Conservation (phyloP, 2,888 invertebrate species). For the Beris chalybata region DNA sequence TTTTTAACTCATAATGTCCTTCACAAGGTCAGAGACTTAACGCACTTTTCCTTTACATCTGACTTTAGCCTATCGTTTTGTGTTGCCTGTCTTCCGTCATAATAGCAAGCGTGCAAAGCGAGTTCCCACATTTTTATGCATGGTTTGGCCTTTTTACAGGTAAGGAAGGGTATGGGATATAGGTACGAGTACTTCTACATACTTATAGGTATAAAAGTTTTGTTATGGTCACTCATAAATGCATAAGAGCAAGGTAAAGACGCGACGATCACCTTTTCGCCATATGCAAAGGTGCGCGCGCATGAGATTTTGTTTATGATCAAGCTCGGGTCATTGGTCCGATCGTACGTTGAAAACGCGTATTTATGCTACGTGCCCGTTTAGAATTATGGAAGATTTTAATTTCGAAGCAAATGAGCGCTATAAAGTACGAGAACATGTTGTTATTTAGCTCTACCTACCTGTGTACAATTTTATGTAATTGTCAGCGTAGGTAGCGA, state of each 20-base stretch:
- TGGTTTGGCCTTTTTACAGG: too few relatives aligned
- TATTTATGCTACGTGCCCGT: too few relatives aligned
- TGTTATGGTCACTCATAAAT: too few relatives aligned
- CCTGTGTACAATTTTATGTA: too few relatives aligned
- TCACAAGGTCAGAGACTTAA: constrained; percentile 32
- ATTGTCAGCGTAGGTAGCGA: too few relatives aligned
- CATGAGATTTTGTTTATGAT: constrained; percentile 21
- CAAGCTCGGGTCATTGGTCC: constrained; percentile 27
- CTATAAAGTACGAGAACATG: too few relatives aligned
- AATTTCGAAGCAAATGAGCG: too few relatives aligned
- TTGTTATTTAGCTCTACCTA: too few relatives aligned
- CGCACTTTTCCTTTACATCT: constrained; percentile 27
- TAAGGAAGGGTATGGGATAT: too few relatives aligned
- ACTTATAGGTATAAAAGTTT: too few relatives aligned
- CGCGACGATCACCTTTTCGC: constrained; percentile 9
- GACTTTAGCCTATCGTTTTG: constrained; percentile 14
- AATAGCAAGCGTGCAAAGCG: constrained; percentile 1
- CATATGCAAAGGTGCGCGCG: constrained; percentile 24
- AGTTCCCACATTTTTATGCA: not conserved
- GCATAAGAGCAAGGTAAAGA: constrained; percentile 1
- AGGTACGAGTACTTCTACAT: too few relatives aligned
- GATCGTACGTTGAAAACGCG: not conserved
- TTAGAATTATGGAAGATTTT: too few relatives aligned
- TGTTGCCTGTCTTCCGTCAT: not conserved
- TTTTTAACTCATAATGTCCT: constrained; percentile 20